These are phyloP conservation scores for Chrysina gloriosa DNA, from an alignment of 2,888 invertebrate species.

Conservation along the genomic window DNA sequence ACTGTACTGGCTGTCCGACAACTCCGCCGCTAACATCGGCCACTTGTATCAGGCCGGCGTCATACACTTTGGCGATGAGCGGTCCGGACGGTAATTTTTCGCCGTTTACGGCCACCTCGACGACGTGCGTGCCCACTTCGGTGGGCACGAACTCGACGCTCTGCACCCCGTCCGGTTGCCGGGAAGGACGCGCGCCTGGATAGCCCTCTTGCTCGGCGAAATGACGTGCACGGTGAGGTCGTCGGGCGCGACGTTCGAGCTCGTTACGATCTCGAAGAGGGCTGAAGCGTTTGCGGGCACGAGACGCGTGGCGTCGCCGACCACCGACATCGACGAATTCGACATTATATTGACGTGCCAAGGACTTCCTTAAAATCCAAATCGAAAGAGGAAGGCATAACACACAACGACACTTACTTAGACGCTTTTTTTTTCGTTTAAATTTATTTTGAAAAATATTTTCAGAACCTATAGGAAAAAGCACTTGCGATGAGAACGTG, in stretches of 20 bases:
- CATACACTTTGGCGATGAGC: conserved; percentile 93
- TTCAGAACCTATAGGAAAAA: no score
- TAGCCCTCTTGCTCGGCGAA: conserved; percentile 87
- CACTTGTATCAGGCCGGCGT: conserved; percentile 92
- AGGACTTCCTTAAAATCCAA: conserved; percentile 79
- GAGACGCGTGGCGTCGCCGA: conserved; percentile 88
- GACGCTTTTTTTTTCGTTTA: background rate
- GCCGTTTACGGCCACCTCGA: conserved; percentile 89
- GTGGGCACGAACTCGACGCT: conserved; percentile 92
- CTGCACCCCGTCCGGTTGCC: conserved; percentile 81
- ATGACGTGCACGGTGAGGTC: conserved; percentile 76
- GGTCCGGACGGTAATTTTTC: conserved; percentile 91
- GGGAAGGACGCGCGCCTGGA: conserved; percentile 85
- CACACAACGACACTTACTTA: background rate
- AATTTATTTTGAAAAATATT: no score
- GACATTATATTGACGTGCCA: conserved; percentile 94
- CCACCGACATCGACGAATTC: conserved; percentile 77
- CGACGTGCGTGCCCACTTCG: conserved; percentile 94
- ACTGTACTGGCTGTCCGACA: conserved; percentile 96
- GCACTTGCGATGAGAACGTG: no score
- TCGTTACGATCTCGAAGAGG: conserved; percentile 88
- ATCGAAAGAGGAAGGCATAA: conserved; percentile 3
- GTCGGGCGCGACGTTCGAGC: conserved; percentile 68
- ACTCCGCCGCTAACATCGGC: conserved; percentile 94
- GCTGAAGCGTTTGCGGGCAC: conserved; percentile 92